Evolutionary conservation across 2,888 invertebrate genomes (phyloP), one percentile per base, ranked within the genome.

Genomic region (Ferdinandea cuprea): DNA sequence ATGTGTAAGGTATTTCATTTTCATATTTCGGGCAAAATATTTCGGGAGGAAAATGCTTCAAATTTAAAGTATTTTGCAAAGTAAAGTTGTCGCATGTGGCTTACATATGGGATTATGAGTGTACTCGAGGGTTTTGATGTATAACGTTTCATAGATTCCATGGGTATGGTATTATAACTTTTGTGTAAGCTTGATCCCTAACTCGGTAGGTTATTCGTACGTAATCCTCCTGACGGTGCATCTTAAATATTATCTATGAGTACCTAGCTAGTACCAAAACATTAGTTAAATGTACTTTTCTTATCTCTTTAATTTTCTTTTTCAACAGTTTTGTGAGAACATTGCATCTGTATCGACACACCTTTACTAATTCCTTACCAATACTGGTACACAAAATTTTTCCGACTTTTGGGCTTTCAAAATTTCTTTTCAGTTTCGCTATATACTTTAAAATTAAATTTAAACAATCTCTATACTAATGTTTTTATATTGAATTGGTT

Each of bases 11-110:
- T 37, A 48, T 17, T 42, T 44, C 4, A n/a, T 11, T 46, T 58
- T 17, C 17, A 42, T 15, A 17, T 42, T 42, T 17, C 9, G 15
- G 15, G 6, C 11, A 11, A 44, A 35, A 35, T 25, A 37, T 11
- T 37, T 13, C 11, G 37, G n/a, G 6, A 37, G n/a, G 37, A 13
- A 37, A 58, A 40, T 61, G 58, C 9, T 58, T 42, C n/a, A n/a
- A n/a, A n/a, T n/a, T n/a, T 40, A 40, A 58, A 42, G 40, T 40
- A 58, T 40, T 25, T 37, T 13, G 13, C 13, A 21, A 54, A 21
- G 17, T 40, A 56, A 68, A 68, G 68, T 56, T 68, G 54, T 44
- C 56, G 44, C 68, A 56, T 15, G 13, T 25, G 32, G 42, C 32
- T 21, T 21, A 46, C 68, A 56, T 46, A 21, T 21, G 58, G 48